These are phyloP conservation scores for Melanostigma gelatinosum DNA, from an alignment of 2,113 vertebrate genomes.

Conservation along the genomic window DNA sequence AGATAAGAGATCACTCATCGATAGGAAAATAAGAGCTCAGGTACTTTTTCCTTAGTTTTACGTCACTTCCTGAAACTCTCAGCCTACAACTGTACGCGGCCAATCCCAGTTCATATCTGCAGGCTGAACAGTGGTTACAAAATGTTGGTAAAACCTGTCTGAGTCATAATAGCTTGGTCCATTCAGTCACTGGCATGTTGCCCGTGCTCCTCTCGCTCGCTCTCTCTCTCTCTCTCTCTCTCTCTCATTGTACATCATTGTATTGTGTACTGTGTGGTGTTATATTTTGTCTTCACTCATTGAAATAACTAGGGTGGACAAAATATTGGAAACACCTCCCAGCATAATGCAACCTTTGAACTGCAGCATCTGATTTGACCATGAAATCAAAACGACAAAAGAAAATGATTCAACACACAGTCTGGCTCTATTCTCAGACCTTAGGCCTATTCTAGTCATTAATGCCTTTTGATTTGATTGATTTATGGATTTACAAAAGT, in stretches of 20 bases:
- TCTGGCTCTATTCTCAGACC: background rate
- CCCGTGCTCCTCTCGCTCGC: background rate
- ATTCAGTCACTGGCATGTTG: background rate
- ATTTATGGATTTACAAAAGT: background rate
- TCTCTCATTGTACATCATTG: background rate
- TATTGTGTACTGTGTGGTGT: background rate
- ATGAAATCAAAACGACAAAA: background rate
- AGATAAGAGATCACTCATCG: background rate
- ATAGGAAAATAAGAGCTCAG: background rate
- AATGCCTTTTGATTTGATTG: background rate
- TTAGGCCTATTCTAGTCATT: background rate
- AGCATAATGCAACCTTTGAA: background rate
- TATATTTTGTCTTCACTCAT: background rate
- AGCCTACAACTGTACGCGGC: background rate
- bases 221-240: background rate
- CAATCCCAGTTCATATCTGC: background rate
- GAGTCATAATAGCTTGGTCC: background rate
- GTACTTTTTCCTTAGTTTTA: background rate
- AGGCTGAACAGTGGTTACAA: background rate
- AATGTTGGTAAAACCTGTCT: background rate
- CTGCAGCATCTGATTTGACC: background rate
- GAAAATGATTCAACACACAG: background rate
- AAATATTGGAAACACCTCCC: background rate
- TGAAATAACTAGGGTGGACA: background rate
- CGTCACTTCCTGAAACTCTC: constrained; percentile 4